Base-by-base conservation (phyloP, 2,888 invertebrate species). In the Proisotoma minuta region DNA sequence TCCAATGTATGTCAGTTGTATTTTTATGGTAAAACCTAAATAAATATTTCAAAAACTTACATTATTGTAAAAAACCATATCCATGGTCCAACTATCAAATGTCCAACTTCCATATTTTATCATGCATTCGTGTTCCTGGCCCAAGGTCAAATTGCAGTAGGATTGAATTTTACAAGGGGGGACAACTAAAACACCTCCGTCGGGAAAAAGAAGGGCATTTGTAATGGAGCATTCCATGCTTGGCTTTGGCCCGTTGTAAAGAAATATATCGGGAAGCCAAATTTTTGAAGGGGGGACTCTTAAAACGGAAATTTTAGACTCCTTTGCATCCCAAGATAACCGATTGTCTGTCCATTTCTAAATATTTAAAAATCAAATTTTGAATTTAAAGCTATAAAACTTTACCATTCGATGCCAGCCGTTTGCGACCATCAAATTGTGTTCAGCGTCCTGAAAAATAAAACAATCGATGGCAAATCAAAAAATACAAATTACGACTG, bases 101-200 rank as follows among this genome's bases (percentile, higher is more conserved):
- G 69, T 65, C 71, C 71, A 71, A 18, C 60, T 60, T 2, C 71
- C 71, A 47, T 67, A 71, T 57, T 69, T 67, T 40, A 71, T 10
- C 12, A 27, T 51, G 49, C 71, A 71, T 4, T 23, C 51, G 23
- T 71, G 71, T 26, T 63, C 56, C n/a, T 57, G 66, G 18, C 48
- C 47, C 29, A 69, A 34, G 18, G 59, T 66, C 2, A 69, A 34
- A 39, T 69, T 64, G 52, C 71, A 71, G 15, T 57, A 53, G 2
- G 69, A 53, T 10, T 18, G 51, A 48, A 69, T 29, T 15, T 65
- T 60, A 40, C 71, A 71, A 15, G 69, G 60, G n/a, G 69, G 69
- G 10, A 71, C 59, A 51, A 57, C 65, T 1, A 68, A 10, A 27
- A 71, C 56, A 47, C 64, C 56, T 12, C 71, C 71, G 15, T n/a